A percentile compares a stretch with the other conserved stretches of the same genome.
Evolutionary conservation across 2,888 invertebrate species (phyloP).

Genomic region (Ichneumoninae sp.): DNA sequence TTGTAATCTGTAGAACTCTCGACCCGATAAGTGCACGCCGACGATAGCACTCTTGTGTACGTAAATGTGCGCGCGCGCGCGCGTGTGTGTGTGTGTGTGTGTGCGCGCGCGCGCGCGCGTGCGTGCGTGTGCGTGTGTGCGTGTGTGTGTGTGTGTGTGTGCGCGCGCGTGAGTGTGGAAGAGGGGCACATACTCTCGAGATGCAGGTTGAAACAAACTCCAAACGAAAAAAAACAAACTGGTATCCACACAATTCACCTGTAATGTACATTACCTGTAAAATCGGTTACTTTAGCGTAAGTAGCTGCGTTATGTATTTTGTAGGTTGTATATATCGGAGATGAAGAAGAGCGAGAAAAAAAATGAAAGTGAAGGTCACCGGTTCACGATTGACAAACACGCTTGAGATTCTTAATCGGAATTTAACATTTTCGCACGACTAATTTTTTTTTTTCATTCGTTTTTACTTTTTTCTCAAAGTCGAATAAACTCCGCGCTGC

Average conservation of each 20-base stretch:
- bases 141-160: neutral
- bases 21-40: constrained; percentile 54
- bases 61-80: neutral
- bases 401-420: constrained; percentile 42
- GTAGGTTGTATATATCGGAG: constrained; percentile 80
- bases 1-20: constrained; percentile 46
- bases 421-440: constrained; percentile 35
- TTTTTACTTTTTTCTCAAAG: constrained; percentile 1
- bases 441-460: constrained; percentile 8
- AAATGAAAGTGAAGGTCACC: constrained; percentile 12
- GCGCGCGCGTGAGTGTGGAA: constrained; percentile 6
- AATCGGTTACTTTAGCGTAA: constrained; percentile 77
- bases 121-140: neutral
- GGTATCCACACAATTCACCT: constrained; percentile 70
- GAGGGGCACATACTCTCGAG: constrained; percentile 28
- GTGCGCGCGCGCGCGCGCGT: no score
- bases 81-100: no score
- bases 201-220: constrained; percentile 65
- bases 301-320: constrained; percentile 80
- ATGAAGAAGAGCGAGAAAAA: constrained; percentile 59
- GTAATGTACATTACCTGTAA: constrained; percentile 81
- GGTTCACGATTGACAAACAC: constrained; percentile 31
- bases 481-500: neutral
- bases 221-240: constrained; percentile 47
- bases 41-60: constrained; percentile 6